These are phyloP conservation scores for Sebastes hubbsi DNA, from an alignment of 2,797 vertebrate species.

Conservation along the genomic window DNA sequence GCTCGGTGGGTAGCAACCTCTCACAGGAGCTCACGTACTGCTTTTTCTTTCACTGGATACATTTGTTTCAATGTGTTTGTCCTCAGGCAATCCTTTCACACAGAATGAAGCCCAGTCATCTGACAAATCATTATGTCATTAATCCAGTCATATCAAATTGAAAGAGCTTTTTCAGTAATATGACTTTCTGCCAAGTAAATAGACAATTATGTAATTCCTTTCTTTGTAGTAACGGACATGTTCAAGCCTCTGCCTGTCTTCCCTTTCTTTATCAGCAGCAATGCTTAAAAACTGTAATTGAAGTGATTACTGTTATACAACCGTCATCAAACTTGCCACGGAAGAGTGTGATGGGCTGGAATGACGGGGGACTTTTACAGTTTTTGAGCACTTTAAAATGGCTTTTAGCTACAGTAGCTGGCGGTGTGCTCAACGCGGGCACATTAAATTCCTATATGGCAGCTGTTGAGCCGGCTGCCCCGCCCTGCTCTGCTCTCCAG, in stretches of 20 bases:
- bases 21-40: not conserved
- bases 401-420: conserved; percentile 24
- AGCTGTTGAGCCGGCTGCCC: conserved; percentile 41
- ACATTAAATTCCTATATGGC: conserved; percentile 35
- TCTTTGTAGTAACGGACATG: conserved; percentile 32
- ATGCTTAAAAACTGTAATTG: conserved; percentile 50
- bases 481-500: conserved; percentile 57
- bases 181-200: conserved; percentile 45
- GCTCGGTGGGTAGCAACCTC: conserved; percentile 85
- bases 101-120: conserved; percentile 29
- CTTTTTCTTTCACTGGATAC: not conserved
- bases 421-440: conserved; percentile 5
- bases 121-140: conserved; percentile 61
- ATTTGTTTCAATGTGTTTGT: not conserved
- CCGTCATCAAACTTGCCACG: conserved; percentile 34
- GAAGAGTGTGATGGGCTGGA: conserved; percentile 43
- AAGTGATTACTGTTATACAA: conserved; percentile 50
- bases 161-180: conserved; percentile 37
- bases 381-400: conserved; percentile 13
- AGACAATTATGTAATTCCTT: conserved; percentile 43
- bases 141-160: conserved; percentile 42
- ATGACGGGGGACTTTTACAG: conserved; percentile 36
- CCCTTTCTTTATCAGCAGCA: conserved; percentile 14
- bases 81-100: conserved; percentile 2
- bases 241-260: conserved; percentile 51